These are phyloP conservation scores for Proteles cristata DNA, from an alignment of 2,113 vertebrate genomes.

Conservation along the genomic window DNA sequence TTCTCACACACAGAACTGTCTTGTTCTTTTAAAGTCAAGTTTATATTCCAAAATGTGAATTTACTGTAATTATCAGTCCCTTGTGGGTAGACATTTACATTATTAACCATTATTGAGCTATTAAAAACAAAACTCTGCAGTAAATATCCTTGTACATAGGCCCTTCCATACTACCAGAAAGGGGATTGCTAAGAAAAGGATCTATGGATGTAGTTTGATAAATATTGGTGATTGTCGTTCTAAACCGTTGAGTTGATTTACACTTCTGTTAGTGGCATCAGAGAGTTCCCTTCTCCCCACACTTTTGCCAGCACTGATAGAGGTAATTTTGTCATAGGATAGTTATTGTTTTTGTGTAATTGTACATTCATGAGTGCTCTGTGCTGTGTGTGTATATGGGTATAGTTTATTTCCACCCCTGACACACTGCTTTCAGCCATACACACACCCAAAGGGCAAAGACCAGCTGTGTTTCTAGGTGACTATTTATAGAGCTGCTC, in stretches of 20 bases:
- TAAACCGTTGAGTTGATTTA: neutral
- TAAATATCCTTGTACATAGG: neutral
- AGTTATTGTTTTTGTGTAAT: neutral
- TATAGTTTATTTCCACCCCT: neutral
- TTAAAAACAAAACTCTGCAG: slow-evolving; percentile 18
- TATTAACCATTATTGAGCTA: neutral
- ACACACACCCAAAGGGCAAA: neutral
- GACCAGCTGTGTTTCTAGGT: neutral
- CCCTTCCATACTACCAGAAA: neutral
- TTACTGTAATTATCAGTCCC: neutral
- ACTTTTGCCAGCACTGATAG: neutral
- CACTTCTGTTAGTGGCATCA: neutral
- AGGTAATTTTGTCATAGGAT: neutral
- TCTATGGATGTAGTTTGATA: neutral
- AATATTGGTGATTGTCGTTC: neutral
- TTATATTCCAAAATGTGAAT: neutral
- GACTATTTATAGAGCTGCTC: neutral
- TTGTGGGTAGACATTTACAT: neutral
- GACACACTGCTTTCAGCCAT: neutral
- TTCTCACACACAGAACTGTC: neutral
- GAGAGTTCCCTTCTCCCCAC: neutral
- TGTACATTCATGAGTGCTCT: neutral
- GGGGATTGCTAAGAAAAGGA: neutral
- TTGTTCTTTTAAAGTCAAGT: neutral
- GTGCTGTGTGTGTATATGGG: neutral